Percentiles rank a stretch among this genome's conserved stretches.
These are phyloP conservation scores for Oligia fasciuncula DNA, from an alignment of 2,888 invertebrate species.

Conservation along the genomic window DNA sequence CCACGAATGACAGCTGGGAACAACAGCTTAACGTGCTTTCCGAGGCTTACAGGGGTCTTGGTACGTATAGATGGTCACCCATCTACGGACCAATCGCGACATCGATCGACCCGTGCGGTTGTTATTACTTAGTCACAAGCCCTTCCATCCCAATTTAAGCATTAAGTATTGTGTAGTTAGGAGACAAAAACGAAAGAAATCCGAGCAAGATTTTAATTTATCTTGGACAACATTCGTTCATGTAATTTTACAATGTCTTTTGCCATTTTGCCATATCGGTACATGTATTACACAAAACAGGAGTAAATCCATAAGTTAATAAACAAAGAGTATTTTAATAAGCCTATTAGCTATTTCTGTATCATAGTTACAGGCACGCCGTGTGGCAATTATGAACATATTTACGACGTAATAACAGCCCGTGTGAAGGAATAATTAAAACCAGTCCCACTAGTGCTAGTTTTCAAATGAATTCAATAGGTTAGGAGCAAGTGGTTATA, in stretches of 20 bases:
- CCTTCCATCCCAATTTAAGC: background rate
- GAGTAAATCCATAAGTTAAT: background rate
- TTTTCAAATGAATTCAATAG: constrained; percentile 20
- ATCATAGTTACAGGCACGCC: constrained; percentile 28
- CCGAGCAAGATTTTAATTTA: background rate
- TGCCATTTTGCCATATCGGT: background rate
- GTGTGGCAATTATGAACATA: constrained; percentile 38
- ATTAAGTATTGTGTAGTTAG: too few relatives aligned
- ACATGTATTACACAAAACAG: background rate
- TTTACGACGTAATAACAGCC: constrained; percentile 49
- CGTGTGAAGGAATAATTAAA: constrained; percentile 28
- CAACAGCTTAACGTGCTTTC: background rate
- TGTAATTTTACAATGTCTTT: background rate
- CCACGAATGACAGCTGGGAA: background rate
- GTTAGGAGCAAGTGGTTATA: background rate
- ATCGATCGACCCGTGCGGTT: too few relatives aligned
- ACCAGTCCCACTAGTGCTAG: constrained; percentile 2
- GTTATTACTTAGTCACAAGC: background rate
- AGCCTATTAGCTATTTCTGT: constrained; percentile 39
- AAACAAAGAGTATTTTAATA: constrained; percentile 37
- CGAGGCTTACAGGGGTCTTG: background rate
- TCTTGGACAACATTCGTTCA: background rate
- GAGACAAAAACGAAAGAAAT: background rate
- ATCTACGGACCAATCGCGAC: background rate
- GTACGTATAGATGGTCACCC: background rate